Evolutionary conservation across 2,888 invertebrate species (phyloP), one percentile per base, ranked within the genome.

Genomic region (Microchrysa polita): DNA sequence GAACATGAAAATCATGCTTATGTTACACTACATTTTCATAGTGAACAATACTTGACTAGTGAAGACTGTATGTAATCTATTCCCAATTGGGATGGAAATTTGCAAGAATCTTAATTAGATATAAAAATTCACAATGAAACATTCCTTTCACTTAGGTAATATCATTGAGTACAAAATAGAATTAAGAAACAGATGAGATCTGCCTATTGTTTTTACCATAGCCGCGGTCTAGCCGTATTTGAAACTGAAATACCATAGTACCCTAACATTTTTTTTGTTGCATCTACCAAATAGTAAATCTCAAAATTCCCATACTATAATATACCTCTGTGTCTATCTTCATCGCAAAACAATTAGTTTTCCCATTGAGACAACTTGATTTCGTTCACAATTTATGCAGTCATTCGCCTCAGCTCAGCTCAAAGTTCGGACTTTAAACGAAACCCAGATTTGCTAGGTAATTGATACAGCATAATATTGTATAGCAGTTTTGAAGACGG

Each of bases 81-180:
- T 55, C 22, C 10, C 4, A 55, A 20, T 55, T 20, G 18, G 20
- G 1, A 55, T 55, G 7, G 18, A n/a, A n/a, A 34, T 10, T 20
- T 5, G n/a, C 55, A 55, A 34, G 7, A 34, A 34, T 34, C 27
- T 34, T 5, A 34, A 34, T 16, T 5, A 63, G 40, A 34, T 67
- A 23, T n/a, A 10, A 34, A 34, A 7, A 34, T 34, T n/a, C n/a
- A n/a, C 27, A 7, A 34, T 34, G 27, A 34, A 69, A 42, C 14
- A 40, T 69, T 48, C 69, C 69, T 69, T 69, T 69, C 69, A 69
- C 69, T 69, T n/a, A n/a, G n/a, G n/a, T 57, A 69, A 55, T 63
- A 40, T 22, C 10, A 12, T 22, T 9, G 23, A 53, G n/a, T 5
- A 34, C 12, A 34, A 55, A 67, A 34, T 52, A 23, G 20, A 55